Conservation (phyloP, 2,888 invertebrate genomes). For the Chrysotoxum bicinctum region DNA sequence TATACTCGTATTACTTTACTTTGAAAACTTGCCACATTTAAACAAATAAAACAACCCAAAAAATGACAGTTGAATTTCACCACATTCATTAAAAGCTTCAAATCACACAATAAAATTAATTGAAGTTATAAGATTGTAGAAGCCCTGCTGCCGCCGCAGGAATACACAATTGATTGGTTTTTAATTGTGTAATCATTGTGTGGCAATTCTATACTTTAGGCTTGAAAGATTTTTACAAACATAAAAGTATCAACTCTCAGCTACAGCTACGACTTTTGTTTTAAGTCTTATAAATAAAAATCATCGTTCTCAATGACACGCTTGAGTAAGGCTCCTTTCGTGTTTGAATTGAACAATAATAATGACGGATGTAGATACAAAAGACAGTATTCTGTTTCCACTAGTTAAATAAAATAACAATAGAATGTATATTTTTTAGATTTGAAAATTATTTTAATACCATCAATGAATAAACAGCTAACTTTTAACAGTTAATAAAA, state of each 20-base stretch:
- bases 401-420: not conserved
- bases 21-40: not conserved
- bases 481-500: too few relatives aligned
- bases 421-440: not conserved
- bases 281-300: not conserved
- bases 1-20: not conserved
- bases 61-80: not conserved
- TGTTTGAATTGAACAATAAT: not conserved
- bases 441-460: too few relatives aligned
- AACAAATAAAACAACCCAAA: too few relatives aligned
- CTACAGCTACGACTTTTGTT: slow-evolving; percentile 25
- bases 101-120: not conserved
- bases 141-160: not conserved
- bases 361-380: not conserved
- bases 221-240: slow-evolving; percentile 18
- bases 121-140: not conserved
- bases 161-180: slow-evolving; percentile 3
- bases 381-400: not conserved
- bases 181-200: not conserved
- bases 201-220: slow-evolving; percentile 7
- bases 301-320: slow-evolving; percentile 10
- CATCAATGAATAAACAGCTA: too few relatives aligned
- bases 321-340: slow-evolving; percentile 21
- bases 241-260: slow-evolving; percentile 13
- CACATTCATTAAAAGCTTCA: not conserved